Conservation (phyloP, 2,797 vertebrate genomes). For the Anguilla megastoma region DNA sequence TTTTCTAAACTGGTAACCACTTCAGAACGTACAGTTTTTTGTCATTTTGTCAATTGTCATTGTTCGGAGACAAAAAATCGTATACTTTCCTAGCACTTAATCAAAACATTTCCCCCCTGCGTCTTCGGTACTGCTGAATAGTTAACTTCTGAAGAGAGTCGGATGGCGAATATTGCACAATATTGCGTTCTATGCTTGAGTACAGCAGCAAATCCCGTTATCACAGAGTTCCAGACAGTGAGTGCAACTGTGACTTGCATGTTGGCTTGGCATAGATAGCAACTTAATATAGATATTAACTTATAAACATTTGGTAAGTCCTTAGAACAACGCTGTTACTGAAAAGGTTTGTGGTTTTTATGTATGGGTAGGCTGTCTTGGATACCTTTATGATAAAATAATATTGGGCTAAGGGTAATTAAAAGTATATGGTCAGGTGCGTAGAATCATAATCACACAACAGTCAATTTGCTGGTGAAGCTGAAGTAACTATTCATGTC, state of each 20-base stretch:
- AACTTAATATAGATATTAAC: neutral
- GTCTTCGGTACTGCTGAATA: neutral
- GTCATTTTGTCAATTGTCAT: neutral
- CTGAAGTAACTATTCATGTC: neutral
- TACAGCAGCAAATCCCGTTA: neutral
- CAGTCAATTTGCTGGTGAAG: neutral
- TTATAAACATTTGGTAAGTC: neutral
- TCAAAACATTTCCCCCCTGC: neutral
- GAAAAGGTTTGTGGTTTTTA: neutral
- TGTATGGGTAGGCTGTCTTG: neutral
- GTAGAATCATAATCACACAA: too few relatives aligned
- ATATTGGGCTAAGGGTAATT: neutral
- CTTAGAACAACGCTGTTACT: neutral
- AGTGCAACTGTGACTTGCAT: neutral
- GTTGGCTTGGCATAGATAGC: neutral
- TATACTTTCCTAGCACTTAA: neutral
- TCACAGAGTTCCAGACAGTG: neutral
- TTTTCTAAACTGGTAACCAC: neutral
- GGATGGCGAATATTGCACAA: neutral
- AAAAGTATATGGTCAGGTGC: too few relatives aligned
- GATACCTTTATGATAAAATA: neutral
- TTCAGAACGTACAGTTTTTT: neutral
- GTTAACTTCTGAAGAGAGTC: neutral
- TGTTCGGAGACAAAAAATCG: neutral
- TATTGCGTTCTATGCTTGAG: neutral